These are phyloP conservation scores for Temnothorax nylanderi DNA, from an alignment of 1,140 invertebrate genomes.

Conservation along the genomic window DNA sequence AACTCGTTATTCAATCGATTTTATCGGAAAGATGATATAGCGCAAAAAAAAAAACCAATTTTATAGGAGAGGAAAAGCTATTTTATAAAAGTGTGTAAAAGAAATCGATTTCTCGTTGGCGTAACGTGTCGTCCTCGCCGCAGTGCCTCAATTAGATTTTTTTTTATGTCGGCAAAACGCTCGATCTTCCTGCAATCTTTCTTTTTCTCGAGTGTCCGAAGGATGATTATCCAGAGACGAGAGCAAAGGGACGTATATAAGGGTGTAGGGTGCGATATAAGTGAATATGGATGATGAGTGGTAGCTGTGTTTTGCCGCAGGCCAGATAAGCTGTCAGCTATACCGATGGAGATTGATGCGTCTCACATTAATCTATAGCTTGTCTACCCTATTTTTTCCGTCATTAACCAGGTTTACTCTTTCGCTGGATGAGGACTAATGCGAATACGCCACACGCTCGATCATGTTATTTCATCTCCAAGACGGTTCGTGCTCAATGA, in stretches of 20 bases:
- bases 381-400: slow-evolving; percentile 47
- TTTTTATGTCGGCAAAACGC: slow-evolving; percentile 4
- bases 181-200: slow-evolving; percentile 33
- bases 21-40: neutral
- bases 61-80: neutral
- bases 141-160: neutral
- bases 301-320: slow-evolving; percentile 53
- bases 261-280: slow-evolving; percentile 45
- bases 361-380: slow-evolving; percentile 73
- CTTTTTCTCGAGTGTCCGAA: neutral
- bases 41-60: slow-evolving; percentile 8
- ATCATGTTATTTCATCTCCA: neutral
- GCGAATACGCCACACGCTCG: slow-evolving; percentile 54
- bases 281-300: slow-evolving; percentile 65
- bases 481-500: neutral
- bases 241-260: slow-evolving; percentile 53
- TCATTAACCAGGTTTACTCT: neutral
- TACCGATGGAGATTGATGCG: slow-evolving; percentile 75
- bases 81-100: neutral
- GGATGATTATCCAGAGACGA: slow-evolving; percentile 49
- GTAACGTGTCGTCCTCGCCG: neutral
- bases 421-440: slow-evolving; percentile 70
- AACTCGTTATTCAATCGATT: slow-evolving; percentile 14
- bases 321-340: slow-evolving; percentile 64
- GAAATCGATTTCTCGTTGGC: slow-evolving; percentile 2